Evolutionary conservation across 2,797 vertebrate genomes (phyloP).

Genomic region (Ispidina lecontei): DNA sequence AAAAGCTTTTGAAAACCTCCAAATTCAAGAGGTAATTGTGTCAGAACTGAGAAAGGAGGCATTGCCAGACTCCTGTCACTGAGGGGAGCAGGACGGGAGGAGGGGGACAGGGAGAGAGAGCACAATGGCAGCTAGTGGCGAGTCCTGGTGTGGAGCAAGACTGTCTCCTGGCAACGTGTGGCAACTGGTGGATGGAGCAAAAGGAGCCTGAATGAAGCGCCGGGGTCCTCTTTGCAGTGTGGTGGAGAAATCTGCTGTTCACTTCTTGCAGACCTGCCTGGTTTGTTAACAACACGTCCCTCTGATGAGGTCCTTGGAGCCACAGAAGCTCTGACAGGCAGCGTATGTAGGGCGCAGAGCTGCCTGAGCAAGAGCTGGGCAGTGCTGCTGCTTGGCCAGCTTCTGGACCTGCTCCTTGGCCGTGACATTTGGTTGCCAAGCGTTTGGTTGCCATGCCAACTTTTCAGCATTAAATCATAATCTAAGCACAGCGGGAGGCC

Average conservation of each 20-base stretch:
- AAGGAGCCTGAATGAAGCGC: background rate
- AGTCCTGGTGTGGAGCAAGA: background rate
- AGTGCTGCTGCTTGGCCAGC: background rate
- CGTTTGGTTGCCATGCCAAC: slow-evolving; percentile 50
- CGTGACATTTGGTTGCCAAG: background rate
- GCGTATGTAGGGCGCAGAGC: background rate
- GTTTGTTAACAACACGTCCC: slow-evolving; percentile 34
- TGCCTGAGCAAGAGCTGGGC: background rate
- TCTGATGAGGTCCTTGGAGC: background rate
- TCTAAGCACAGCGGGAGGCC: slow-evolving; percentile 10
- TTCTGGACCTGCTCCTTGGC: background rate
- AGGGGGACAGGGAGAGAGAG: background rate
- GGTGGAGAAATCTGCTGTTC: background rate
- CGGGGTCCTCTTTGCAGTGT: background rate
- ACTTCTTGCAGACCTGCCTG: slow-evolving; percentile 19
- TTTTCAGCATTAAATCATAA: slow-evolving; percentile 63
- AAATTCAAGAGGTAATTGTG: slow-evolving; percentile 5
- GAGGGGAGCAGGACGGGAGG: background rate
- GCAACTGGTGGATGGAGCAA: background rate
- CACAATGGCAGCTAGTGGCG: slow-evolving; percentile 1
- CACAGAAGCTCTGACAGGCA: background rate
- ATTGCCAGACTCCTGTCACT: slow-evolving; percentile 19
- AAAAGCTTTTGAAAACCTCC: slow-evolving; percentile 4
- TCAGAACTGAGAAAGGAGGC: slow-evolving; percentile 8
- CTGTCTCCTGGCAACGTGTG: slow-evolving; percentile 55